Percentiles rank a stretch among this genome's conserved stretches.
These are phyloP conservation scores for Melanotaenia boesemani DNA, from an alignment of 2,797 vertebrate genomes.

Conservation along the genomic window DNA sequence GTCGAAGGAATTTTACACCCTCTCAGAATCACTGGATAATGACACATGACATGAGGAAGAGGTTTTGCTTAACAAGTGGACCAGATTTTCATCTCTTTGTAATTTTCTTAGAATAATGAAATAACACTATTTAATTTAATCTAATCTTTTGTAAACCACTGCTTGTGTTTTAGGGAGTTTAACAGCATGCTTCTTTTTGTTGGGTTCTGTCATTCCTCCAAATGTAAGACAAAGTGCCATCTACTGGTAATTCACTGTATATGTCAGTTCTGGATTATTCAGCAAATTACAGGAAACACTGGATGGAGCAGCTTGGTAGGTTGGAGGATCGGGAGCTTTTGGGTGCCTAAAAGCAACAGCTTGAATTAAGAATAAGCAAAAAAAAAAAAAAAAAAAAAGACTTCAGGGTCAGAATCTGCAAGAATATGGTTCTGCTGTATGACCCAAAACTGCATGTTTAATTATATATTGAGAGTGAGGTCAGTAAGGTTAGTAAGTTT, in stretches of 20 bases:
- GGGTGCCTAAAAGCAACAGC: constrained; percentile 1
- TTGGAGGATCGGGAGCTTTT: constrained; percentile 11
- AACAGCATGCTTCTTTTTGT: constrained; percentile 1
- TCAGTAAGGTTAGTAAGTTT: no score
- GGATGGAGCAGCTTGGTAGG: not conserved
- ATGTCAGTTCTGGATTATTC: no score
- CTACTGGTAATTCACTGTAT: constrained; percentile 45
- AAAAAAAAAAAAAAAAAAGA: constrained; percentile 9
- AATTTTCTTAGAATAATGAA: not conserved
- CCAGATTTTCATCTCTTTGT: not conserved
- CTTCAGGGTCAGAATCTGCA: constrained; percentile 13
- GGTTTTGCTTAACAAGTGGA: constrained; percentile 8
- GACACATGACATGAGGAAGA: constrained; percentile 12
- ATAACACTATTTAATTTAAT: not conserved
- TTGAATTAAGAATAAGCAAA: constrained; percentile 12
- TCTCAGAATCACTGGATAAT: constrained; percentile 17
- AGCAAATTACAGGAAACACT: not conserved
- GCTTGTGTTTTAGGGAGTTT: not conserved
- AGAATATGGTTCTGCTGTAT: not conserved
- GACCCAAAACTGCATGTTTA: not conserved
- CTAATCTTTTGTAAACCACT: not conserved
- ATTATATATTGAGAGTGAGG: constrained; percentile 5
- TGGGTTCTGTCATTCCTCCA: not conserved
- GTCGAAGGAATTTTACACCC: constrained; percentile 19
- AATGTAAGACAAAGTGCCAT: constrained; percentile 62